A percentile compares a stretch with the other conserved stretches of the same genome.
Conservation (phyloP, 2,113 vertebrate species). For the human region DNA sequence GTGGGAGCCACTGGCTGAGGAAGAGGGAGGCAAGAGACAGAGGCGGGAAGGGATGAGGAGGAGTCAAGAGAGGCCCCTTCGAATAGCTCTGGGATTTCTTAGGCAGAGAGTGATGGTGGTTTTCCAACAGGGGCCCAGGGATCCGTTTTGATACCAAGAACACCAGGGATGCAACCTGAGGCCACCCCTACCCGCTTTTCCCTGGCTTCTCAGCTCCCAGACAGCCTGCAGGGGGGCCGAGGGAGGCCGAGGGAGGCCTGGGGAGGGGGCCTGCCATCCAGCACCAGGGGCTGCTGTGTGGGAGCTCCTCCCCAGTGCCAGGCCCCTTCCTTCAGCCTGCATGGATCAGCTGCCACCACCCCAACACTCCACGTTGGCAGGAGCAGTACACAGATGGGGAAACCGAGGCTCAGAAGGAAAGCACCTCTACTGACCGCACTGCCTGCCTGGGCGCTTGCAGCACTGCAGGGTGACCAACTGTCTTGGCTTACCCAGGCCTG, state of each 20-base stretch:
- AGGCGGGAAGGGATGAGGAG: background rate
- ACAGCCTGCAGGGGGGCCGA: background rate
- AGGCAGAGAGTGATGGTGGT: background rate
- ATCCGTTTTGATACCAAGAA: background rate
- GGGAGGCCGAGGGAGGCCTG: fast-evolving
- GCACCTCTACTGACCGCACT: background rate
- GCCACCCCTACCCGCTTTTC: fast-evolving
- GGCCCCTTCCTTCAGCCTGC: background rate
- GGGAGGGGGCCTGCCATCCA: background rate
- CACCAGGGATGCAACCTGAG: background rate
- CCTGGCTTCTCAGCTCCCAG: too few relatives aligned
- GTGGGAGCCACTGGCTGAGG: background rate
- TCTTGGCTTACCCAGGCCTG: background rate
- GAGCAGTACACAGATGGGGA: background rate
- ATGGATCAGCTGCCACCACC: background rate
- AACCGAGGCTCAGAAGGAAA: background rate
- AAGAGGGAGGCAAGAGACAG: too few relatives aligned
- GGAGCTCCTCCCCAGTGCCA: background rate
- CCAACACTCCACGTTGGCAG: fast-evolving
- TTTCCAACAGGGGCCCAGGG: background rate
- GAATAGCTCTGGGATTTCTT: background rate
- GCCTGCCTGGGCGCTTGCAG: background rate
- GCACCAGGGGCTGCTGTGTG: background rate
- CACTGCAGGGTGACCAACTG: background rate
- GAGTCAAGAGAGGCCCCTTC: fast-evolving